A percentile compares a stretch with the other conserved stretches of the same genome.
Conservation (phyloP, 2,797 vertebrate species). For the Pachyuromys duprasi region DNA sequence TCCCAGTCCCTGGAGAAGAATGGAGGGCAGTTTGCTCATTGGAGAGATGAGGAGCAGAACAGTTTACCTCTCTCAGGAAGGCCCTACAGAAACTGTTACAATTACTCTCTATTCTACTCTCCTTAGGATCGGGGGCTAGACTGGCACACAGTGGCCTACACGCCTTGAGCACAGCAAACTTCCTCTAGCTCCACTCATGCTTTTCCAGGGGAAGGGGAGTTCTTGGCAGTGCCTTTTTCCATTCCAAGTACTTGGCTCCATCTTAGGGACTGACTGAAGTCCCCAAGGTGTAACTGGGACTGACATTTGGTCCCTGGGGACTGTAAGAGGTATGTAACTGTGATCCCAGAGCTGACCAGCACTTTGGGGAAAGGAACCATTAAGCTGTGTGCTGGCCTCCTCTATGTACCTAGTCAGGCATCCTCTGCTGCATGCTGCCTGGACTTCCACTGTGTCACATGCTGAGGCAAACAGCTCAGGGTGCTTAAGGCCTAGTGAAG, state of each 20-base stretch:
- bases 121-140: neutral
- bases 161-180: neutral
- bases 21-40: neutral
- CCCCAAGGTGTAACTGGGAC: neutral
- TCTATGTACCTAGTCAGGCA: rapidly evolving
- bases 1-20: neutral
- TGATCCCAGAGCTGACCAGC: neutral
- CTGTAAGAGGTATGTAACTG: neutral
- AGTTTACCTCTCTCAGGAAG: neutral
- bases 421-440: rapidly evolving
- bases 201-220: neutral
- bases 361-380: neutral
- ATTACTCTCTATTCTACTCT: neutral
- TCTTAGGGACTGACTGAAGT: neutral
- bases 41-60: neutral
- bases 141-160: rapidly evolving
- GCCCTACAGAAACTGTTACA: rapidly evolving
- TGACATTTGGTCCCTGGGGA: neutral
- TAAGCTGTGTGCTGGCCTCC: neutral
- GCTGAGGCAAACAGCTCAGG: rapidly evolving
- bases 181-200: neutral
- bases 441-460: too few species aligned
- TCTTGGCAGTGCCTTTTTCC: neutral
- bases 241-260: neutral
- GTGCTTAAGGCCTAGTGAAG: rapidly evolving